Evolutionary conservation across 2,797 vertebrate genomes (phyloP).

Genomic region (Rousettus madagascariensis): DNA sequence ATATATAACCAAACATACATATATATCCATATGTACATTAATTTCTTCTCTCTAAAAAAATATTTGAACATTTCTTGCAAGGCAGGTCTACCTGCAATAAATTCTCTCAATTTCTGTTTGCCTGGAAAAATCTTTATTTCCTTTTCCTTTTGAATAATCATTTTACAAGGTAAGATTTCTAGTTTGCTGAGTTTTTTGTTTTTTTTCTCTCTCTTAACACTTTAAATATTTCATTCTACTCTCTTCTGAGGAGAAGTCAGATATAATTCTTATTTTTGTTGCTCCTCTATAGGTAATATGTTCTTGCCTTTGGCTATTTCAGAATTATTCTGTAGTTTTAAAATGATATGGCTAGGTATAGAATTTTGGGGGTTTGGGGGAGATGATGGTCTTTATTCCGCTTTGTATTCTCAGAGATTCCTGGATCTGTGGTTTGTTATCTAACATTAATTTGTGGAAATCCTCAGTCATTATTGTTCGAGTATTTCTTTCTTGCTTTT

Average conservation of each 20-base stretch:
- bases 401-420: background rate
- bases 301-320: background rate
- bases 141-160: background rate
- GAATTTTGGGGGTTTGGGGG: fast-evolving
- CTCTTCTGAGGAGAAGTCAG: background rate
- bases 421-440: background rate
- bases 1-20: background rate
- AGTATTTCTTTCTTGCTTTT: background rate
- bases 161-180: background rate
- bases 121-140: background rate
- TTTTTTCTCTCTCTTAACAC: background rate
- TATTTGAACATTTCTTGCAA: background rate
- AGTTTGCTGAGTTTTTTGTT: background rate
- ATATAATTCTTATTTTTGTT: background rate
- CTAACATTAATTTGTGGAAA: background rate
- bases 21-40: background rate
- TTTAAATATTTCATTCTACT: background rate
- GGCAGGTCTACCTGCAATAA: background rate
- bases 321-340: background rate
- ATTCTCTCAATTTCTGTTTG: background rate
- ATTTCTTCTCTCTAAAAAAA: background rate
- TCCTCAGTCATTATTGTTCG: background rate
- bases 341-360: background rate
- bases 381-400: background rate
- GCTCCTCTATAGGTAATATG: background rate